Evolutionary conservation across 2,113 vertebrate species (phyloP).

Genomic region (Apaloderma vittatum): DNA sequence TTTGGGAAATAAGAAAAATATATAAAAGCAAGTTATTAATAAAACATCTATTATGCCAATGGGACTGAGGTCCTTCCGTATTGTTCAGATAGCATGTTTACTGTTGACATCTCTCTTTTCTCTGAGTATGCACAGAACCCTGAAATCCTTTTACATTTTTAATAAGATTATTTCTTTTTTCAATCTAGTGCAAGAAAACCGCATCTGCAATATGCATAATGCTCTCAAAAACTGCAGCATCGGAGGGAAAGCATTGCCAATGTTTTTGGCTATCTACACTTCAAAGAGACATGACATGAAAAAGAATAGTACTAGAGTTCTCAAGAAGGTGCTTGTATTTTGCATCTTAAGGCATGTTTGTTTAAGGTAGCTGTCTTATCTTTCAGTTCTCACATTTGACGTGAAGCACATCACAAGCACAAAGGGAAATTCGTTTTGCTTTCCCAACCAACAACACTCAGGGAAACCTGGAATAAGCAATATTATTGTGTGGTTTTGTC

Average conservation of each 20-base stretch:
- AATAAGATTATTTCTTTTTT: slow-evolving; percentile 75
- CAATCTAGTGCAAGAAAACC: slow-evolving; percentile 62
- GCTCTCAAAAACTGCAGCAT: slow-evolving; percentile 60
- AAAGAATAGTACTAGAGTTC: background rate
- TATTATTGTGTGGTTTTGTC: background rate
- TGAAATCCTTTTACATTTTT: slow-evolving; percentile 80
- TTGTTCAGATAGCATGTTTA: slow-evolving; percentile 74
- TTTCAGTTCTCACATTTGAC: background rate
- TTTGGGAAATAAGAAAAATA: slow-evolving; percentile 64
- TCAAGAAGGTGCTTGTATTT: slow-evolving; percentile 17
- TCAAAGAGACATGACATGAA: slow-evolving; percentile 11
- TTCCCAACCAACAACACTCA: rapidly evolving
- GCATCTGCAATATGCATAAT: slow-evolving; percentile 67
- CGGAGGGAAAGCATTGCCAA: slow-evolving; percentile 49
- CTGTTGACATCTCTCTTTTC: slow-evolving; percentile 76
- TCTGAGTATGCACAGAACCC: slow-evolving; percentile 71
- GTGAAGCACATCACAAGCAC: background rate
- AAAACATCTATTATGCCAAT: slow-evolving; percentile 71
- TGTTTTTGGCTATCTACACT: slow-evolving; percentile 44
- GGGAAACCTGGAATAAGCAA: background rate
- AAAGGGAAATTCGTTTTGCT: background rate
- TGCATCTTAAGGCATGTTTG: background rate
- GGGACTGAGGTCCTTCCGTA: slow-evolving; percentile 67
- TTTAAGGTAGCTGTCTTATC: slow-evolving; percentile 23
- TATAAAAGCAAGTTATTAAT: slow-evolving; percentile 73